Evolutionary conservation across 1,140 invertebrate genomes (phyloP).

Genomic region (Arctopsyche grandis): DNA sequence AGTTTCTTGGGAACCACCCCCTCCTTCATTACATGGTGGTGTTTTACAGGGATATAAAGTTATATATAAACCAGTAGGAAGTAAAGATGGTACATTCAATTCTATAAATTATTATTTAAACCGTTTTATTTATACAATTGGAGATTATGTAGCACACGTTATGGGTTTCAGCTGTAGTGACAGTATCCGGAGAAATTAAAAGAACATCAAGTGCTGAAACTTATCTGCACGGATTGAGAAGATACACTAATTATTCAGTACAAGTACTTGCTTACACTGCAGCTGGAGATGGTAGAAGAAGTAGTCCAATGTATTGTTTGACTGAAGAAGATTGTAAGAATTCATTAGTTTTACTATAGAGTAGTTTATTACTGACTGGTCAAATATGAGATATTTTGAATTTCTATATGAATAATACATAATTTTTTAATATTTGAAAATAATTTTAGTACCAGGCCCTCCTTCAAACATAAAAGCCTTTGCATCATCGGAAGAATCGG

Average conservation of each 20-base stretch:
- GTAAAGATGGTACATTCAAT: conserved; percentile 32
- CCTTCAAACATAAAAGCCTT: conserved; percentile 86
- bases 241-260: conserved; percentile 84
- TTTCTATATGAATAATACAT: background rate
- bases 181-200: conserved; percentile 67
- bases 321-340: conserved; percentile 80
- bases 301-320: conserved; percentile 75
- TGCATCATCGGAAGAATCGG: conserved; percentile 78
- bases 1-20: conserved; percentile 77
- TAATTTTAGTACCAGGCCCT: conserved; percentile 74
- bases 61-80: conserved; percentile 58
- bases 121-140: background rate
- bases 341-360: background rate
- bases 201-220: conserved; percentile 76
- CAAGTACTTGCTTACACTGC: conserved; percentile 83
- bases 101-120: conserved; percentile 10
- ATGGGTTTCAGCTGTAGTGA: conserved; percentile 9
- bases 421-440: background rate
- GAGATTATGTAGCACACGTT: too few species aligned
- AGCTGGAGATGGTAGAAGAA: conserved; percentile 81
- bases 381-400: conserved; percentile 9
- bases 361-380: background rate
- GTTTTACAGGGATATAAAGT: conserved; percentile 62
- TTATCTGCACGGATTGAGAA: conserved; percentile 74
- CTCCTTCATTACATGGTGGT: conserved; percentile 56